Percentiles rank a stretch among this genome's conserved stretches.
Evolutionary conservation across 2,797 vertebrate species (phyloP).

Genomic region (Scolopax bukidnonensis): DNA sequence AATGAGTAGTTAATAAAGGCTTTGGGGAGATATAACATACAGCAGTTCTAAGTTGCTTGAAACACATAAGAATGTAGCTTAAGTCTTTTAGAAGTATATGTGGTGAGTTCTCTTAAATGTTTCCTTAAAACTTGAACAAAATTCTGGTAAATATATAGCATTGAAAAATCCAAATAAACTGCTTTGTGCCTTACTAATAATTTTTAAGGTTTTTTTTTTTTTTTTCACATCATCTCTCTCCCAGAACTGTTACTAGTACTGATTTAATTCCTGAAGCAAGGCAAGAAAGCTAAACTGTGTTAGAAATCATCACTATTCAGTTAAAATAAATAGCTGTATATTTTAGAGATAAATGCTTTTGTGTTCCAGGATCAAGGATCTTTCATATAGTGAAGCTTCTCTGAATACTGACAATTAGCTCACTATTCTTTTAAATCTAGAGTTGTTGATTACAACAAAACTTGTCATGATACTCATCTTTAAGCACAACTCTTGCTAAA

Average conservation of each 20-base stretch:
- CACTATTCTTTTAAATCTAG: background rate
- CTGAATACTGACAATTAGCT: conserved; percentile 9
- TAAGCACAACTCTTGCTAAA: background rate
- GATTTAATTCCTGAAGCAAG: background rate
- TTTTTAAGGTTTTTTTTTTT: background rate
- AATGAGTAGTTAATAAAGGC: background rate
- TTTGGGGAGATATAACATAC: background rate
- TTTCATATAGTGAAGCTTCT: background rate
- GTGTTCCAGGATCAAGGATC: background rate
- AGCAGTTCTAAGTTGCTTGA: background rate
- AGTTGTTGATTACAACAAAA: background rate
- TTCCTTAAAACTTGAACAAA: background rate
- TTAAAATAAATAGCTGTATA: background rate
- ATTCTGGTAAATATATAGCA: background rate
- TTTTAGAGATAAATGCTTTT: background rate
- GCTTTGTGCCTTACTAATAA: background rate
- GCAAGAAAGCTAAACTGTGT: background rate
- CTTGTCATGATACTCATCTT: conserved; percentile 3
- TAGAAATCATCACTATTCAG: background rate
- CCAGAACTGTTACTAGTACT: background rate
- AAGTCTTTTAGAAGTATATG: background rate
- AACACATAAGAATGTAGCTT: background rate
- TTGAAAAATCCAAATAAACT: background rate
- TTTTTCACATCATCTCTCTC: background rate
- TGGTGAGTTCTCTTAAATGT: background rate